Evolutionary conservation across 2,888 invertebrate genomes (phyloP).

Genomic region (Chrysotoxum bicinctum): DNA sequence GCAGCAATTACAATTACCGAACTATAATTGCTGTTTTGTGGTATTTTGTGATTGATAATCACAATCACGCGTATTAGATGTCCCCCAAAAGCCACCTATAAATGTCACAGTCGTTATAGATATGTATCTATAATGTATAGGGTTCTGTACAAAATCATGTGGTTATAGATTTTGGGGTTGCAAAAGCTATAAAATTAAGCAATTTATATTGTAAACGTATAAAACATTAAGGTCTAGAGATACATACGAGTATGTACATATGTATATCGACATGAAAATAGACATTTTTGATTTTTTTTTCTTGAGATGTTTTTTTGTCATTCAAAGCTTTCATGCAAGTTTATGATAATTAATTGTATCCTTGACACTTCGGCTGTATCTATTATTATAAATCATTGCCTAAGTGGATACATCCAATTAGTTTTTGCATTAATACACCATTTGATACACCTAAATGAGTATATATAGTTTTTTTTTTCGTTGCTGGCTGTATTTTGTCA

Average conservation of each 20-base stretch:
- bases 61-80: constrained; percentile 70
- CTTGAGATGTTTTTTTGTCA: constrained; percentile 30
- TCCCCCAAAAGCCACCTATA: constrained; percentile 63
- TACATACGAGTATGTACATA: constrained; percentile 7
- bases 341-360: constrained; percentile 66
- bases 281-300: background rate
- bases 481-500: background rate
- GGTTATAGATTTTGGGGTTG: constrained; percentile 63
- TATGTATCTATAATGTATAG: background rate
- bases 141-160: constrained; percentile 37
- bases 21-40: constrained; percentile 73
- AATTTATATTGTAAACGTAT: constrained; percentile 44
- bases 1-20: constrained; percentile 72
- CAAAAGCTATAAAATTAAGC: constrained; percentile 51
- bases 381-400: constrained; percentile 68
- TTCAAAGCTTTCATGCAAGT: constrained; percentile 16
- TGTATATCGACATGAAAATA: background rate
- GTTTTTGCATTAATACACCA: constrained; percentile 45
- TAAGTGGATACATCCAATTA: constrained; percentile 66
- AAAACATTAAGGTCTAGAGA: background rate
- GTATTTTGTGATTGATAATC: constrained; percentile 72
- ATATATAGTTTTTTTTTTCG: background rate
- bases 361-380: constrained; percentile 58
- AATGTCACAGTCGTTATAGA: constrained; percentile 48
- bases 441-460: constrained; percentile 25